Evolutionary conservation across 2,113 vertebrate species (phyloP).

Genomic region (Prunella fulvescens): DNA sequence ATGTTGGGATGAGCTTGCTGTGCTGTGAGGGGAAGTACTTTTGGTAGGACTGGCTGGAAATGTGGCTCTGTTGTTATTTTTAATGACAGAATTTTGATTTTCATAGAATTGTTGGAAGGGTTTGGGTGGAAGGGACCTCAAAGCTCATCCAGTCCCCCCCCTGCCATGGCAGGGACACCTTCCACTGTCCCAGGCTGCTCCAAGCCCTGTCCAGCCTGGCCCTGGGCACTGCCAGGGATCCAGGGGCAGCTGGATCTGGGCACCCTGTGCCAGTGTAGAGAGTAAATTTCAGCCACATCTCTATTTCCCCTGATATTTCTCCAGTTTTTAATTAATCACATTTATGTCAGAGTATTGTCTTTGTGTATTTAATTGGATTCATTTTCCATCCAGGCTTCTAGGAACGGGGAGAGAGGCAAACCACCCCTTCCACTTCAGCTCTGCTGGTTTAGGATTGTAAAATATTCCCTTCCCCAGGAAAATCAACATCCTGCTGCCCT

Average conservation of each 20-base stretch:
- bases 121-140: neutral
- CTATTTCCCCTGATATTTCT: neutral
- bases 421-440: neutral
- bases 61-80: neutral
- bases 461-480: neutral
- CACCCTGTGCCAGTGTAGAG: neutral
- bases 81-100: neutral
- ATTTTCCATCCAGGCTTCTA: neutral
- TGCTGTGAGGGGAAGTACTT: neutral
- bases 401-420: rapidly evolving
- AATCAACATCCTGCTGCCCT: neutral
- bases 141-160: neutral
- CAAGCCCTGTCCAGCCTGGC: rapidly evolving
- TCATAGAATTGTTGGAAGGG: rapidly evolving
- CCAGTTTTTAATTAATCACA: neutral
- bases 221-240: rapidly evolving
- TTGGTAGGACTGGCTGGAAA: neutral
- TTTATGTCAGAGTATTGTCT: neutral
- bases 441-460: rapidly evolving
- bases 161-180: neutral
- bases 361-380: neutral
- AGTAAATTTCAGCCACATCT: neutral
- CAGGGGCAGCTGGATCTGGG: neutral
- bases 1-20: rapidly evolving
- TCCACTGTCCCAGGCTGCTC: rapidly evolving